phyloP scores from a whole-genome alignment of 2,113 vertebrate species.

The Crocuta crocuta region DNA sequence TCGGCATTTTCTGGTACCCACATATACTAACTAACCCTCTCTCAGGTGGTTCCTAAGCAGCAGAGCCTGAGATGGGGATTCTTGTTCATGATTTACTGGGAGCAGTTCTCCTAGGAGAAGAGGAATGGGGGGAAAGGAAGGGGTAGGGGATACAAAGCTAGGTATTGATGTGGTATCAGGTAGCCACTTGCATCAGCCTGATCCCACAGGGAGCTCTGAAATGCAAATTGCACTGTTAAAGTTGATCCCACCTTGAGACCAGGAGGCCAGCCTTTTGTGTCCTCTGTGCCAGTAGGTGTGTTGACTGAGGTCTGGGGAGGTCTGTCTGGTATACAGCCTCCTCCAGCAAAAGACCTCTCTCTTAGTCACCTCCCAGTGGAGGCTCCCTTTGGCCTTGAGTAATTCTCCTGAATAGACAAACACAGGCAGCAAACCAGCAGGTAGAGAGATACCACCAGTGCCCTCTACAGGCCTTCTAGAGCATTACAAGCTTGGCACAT shows the following conservation, averaged over 20 bases:
- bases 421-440: accelerated
- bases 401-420: background rate
- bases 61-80: background rate
- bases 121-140: background rate
- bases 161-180: background rate
- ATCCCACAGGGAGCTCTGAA: background rate
- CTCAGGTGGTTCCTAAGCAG: background rate
- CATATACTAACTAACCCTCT: too few relatives aligned
- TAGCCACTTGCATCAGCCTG: background rate
- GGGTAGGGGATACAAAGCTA: background rate
- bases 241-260: background rate
- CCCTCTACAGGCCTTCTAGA: background rate
- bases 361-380: background rate
- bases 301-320: background rate
- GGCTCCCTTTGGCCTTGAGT: background rate
- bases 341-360: background rate
- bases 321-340: background rate
- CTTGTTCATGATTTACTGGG: background rate
- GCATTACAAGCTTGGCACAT: background rate
- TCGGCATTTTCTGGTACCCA: background rate
- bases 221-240: accelerated
- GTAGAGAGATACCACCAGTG: background rate
- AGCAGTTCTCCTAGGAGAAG: background rate
- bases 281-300: background rate
- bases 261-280: background rate